Conservation (phyloP, 2,113 vertebrate genomes). For the Meles meles region DNA sequence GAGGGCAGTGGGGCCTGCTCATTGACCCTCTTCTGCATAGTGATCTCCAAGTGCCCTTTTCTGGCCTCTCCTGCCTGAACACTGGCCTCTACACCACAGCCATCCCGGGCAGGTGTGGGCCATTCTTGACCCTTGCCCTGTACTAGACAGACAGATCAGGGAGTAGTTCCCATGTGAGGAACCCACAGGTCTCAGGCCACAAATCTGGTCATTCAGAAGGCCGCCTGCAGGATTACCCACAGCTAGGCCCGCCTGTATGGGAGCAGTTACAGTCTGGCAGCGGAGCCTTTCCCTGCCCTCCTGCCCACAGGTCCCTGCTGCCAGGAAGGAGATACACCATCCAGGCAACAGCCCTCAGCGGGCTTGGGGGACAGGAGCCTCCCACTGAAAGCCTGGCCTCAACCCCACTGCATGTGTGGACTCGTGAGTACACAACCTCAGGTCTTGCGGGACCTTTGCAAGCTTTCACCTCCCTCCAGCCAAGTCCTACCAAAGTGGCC, state of each 20-base stretch:
- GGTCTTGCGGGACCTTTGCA: fast-evolving
- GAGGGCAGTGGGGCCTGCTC: fast-evolving
- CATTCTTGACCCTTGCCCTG: no score
- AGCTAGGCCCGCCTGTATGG: not conserved
- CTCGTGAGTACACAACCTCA: conserved; percentile 85
- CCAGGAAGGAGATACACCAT: conserved; percentile 91
- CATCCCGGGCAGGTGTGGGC: fast-evolving
- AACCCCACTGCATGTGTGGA: conserved; percentile 89
- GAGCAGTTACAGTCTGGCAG: not conserved
- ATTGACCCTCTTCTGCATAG: not conserved
- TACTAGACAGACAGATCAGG: not conserved
- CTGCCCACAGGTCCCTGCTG: conserved; percentile 85
- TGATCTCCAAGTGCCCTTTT: not conserved
- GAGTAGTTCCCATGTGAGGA: not conserved
- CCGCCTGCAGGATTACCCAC: not conserved
- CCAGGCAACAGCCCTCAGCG: conserved; percentile 89
- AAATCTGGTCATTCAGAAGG: not conserved
- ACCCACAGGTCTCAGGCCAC: not conserved
- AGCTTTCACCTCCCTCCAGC: not conserved
- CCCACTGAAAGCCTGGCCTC: conserved; percentile 90
- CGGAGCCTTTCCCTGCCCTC: not conserved
- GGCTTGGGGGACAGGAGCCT: conserved; percentile 85
- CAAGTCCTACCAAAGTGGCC: not conserved
- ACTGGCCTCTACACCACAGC: not conserved
- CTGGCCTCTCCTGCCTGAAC: not conserved